phyloP scores from a whole-genome alignment of 35 echinoderm and acorn worm species.

The Nesometra sesokonis region DNA sequence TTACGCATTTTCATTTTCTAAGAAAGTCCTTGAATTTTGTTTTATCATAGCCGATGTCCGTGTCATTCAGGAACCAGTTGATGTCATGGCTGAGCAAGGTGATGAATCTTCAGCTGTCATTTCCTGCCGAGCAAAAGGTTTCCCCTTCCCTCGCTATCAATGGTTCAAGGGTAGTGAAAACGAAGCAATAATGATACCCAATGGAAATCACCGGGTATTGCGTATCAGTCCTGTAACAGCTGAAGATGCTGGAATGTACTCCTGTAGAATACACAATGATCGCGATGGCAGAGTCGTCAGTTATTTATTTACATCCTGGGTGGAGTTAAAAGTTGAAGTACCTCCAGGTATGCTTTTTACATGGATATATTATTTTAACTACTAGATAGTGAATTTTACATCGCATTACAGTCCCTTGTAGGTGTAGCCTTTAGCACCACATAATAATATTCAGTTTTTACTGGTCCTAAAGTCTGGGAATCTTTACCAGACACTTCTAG shows the following conservation, averaged over 20 bases:
- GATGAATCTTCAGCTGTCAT: neutral
- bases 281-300: conserved; percentile 5
- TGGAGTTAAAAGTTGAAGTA: neutral
- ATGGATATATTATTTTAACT: no score
- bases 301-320: neutral
- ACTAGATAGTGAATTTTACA: no score
- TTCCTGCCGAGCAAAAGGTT: conserved; percentile 58
- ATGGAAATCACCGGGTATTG: conserved; percentile 36
- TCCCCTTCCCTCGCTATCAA: conserved; percentile 77
- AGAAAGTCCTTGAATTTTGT: neutral
- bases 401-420: no score
- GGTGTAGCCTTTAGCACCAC: no score
- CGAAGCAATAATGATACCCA: conserved; percentile 17
- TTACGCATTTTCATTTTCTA: neutral
- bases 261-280: conserved; percentile 61
- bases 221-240: conserved; percentile 13
- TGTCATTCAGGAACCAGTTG: conserved; percentile 31
- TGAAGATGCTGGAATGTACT: conserved; percentile 35
- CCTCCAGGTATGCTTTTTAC: neutral
- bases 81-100: conserved; percentile 17
- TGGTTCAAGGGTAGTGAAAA: conserved; percentile 33
- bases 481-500: no score
- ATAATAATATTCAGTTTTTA: no score
- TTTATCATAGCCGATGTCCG: conserved; percentile 40
- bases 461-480: no score